Percentiles rank a stretch among this genome's conserved stretches.
Evolutionary conservation across 2,113 vertebrate species (phyloP).

Genomic region (Ciconia stormi): DNA sequence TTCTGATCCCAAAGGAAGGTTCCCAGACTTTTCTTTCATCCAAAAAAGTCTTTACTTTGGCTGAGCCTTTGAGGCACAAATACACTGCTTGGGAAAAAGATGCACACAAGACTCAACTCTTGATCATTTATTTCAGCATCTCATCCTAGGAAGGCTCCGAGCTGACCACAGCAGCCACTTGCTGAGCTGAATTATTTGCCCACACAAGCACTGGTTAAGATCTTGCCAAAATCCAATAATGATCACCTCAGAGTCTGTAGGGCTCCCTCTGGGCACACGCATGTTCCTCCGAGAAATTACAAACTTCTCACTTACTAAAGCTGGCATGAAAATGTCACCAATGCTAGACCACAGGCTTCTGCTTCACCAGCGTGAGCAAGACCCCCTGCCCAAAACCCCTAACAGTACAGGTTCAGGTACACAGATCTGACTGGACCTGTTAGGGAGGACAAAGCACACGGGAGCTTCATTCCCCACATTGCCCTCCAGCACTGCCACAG

Average conservation of each 20-base stretch:
- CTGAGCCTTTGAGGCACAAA: neutral
- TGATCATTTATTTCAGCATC: neutral
- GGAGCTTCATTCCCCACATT: rapidly evolving
- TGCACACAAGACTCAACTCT: neutral
- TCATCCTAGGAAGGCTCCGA: neutral
- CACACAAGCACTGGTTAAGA: neutral
- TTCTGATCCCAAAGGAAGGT: neutral
- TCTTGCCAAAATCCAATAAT: neutral
- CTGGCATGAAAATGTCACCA: neutral
- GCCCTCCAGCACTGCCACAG: neutral
- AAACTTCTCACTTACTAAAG: neutral
- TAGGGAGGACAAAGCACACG: neutral
- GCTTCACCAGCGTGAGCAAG: rapidly evolving
- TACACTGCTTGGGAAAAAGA: neutral
- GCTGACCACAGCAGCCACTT: neutral
- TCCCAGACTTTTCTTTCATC: neutral
- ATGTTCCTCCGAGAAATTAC: neutral
- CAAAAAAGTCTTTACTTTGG: neutral
- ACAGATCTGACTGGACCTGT: neutral
- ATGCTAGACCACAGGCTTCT: neutral
- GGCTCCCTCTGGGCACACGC: neutral
- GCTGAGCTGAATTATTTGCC: neutral
- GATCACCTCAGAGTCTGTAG: neutral
- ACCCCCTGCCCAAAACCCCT: neutral
- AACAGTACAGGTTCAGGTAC: neutral